Evolutionary conservation across 2,888 invertebrate species (phyloP), one percentile per base, ranked within the genome.

Genomic region (Rhingia rostrata): DNA sequence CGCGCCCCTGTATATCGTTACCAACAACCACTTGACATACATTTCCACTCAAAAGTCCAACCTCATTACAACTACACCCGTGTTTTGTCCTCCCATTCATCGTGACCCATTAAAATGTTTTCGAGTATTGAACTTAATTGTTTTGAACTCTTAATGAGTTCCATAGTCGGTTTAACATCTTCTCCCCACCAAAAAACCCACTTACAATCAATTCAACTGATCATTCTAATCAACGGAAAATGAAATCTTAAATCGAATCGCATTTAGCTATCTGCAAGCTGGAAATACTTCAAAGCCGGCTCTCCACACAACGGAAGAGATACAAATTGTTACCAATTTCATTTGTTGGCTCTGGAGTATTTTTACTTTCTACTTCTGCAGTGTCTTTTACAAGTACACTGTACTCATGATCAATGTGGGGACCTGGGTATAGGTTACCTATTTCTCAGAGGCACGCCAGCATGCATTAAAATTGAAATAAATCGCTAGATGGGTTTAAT

Each of bases 371-470:
- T 83, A 73, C 32, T 2, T 22, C 22, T 22, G 22, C 22, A 22
- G 22, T 22, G 22, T 22, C 22, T 22, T 22, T 1, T 22, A 22
- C 22, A 22, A 22, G 22, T 22, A 22, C 22, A 22, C 22, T 22
- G 12, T 41, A 35, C 30, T 35, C 32, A 51, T 22, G 6, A 9
- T 49, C 7, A 22, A 22, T 2, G 10, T 45, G 43, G 53, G 60
- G 37, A 67, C 43, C 39, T 43, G 73, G 63, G 49, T 69, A 45
- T 56, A 58, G 80, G 74, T 81, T 47, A 79, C 83, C 83, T 63
- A 83, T 74, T 83, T 83, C 79, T 56, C 73, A 79, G 53, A 60
- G 73, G 53, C 72, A 39, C 45, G 10, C 47, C 7, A 45, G 14
- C 12, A 12, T 37, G 35, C 12, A 63, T 22, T 14, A 30, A 9